Base-by-base conservation (phyloP, 2,797 vertebrate genomes). In the Ptychadena robeensis region DNA sequence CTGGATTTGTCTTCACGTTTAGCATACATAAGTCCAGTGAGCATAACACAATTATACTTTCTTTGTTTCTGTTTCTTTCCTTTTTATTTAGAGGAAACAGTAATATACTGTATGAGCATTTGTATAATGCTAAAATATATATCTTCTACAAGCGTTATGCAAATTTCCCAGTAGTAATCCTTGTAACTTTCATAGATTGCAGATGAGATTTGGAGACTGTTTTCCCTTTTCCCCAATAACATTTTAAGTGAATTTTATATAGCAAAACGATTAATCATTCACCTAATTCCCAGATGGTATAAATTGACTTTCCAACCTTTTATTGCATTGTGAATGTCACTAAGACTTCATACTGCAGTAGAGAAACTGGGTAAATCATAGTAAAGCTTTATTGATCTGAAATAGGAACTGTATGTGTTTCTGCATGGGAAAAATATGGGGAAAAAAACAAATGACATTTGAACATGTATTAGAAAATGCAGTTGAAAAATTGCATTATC, bases 211-310 rank as follows among this genome's bases (percentile, higher is more conserved):
- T 48, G 6, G 63, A 67, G 63, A 25, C 31, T 59, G 40, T 34
- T 10, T 78, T 78, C 8, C 11, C 31, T 0, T 15, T 59, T 75
- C 37, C 61, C n/a, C 31, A 70, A 40, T 76, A 76, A 64, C 65
- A 70, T 67, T 44, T 69, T 37, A 64, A 32, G 72, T 79, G 37
- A 79, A 40, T 73, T 76, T 73, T 71, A 27, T 44, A 27, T 10
- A 44, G 40, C 31, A 57, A 38, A 81, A 71, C 31, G 18, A 38
- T 73, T 83, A 79, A 79, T 84, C 68, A 80, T 73, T 84, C 63
- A 63, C 64, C 34, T n/a, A 63, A 80, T 80, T 69, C 77, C 64
- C 65, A 69, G 44, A 64, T 32, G 48, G 48, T 69, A 80, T 84
- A 80, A 70, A 84, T 18, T 68, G 38, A 53, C 37, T 79, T 70